Percentiles rank a stretch among this genome's conserved stretches.
These are phyloP conservation scores for Acromyrmex echinatior DNA, from an alignment of 1,140 invertebrate species.

Conservation along the genomic window DNA sequence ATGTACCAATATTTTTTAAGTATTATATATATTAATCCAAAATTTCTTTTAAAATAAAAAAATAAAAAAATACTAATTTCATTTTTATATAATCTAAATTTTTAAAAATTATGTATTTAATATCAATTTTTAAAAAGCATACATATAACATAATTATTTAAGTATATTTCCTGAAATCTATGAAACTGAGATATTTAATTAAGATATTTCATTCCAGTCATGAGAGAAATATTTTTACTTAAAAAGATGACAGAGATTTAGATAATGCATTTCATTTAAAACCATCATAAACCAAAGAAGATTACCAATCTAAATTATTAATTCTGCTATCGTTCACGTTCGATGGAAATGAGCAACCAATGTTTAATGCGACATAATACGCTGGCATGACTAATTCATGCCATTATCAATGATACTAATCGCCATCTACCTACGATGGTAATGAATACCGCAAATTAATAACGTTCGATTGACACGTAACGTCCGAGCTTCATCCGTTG, in stretches of 20 bases:
- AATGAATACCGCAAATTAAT: conserved; percentile 67
- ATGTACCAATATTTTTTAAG: no score
- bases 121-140: not conserved
- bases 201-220: no score
- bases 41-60: not conserved
- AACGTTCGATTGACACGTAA: conserved; percentile 53
- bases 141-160: not conserved
- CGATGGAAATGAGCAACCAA: conserved; percentile 26
- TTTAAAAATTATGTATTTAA: not conserved
- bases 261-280: not conserved
- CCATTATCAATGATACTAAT: conserved; percentile 56
- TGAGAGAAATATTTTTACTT: not conserved
- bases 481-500: conserved; percentile 56
- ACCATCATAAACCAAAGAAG: conserved; percentile 14
- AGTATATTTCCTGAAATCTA: not conserved
- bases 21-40: not conserved
- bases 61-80: not conserved
- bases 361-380: conserved; percentile 62
- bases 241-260: not conserved
- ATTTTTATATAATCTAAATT: not conserved
- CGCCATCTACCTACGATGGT: conserved; percentile 54
- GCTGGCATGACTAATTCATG: conserved; percentile 57
- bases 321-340: conserved; percentile 10
- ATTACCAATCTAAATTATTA: conserved; percentile 37
- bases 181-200: not conserved